Base-by-base conservation (phyloP, 1,140 invertebrate genomes). In the Musca domestica region DNA sequence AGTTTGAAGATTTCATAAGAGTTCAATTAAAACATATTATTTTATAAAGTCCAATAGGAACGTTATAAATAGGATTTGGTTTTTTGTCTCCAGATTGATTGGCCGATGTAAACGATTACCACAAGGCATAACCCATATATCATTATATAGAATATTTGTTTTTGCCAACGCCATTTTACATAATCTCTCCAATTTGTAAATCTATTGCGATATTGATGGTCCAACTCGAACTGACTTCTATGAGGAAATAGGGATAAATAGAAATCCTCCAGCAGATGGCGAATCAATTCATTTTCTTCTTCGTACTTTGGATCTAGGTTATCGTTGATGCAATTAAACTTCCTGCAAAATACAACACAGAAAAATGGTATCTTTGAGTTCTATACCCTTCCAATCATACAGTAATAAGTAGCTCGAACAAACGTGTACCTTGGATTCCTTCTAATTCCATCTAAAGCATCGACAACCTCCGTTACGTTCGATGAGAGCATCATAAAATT, bases 261-360 rank as follows among this genome's bases (percentile, higher is more conserved):
- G 76, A 93, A 92, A 76, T 94, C 91, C 67, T 88, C 86, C 1
- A 93, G 80, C 5, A 93, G 81, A 30, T 90, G 88, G 64, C 88
- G 87, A 5, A 93, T 86, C 64, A 92, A 81, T 72, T 88, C 88
- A 74, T 90, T 90, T 52, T 91, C 89, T 3, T 86, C 84, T 27
- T 76, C 78, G n/a, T 85, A 83, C 4, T 76, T 75, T 27, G 89
- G 86, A 71, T 92, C 89, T 78, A 94, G 85, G 74, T 95, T 91
- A 69, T 94, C 92, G 81, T 95, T 95, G 17, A 95, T 83, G 77
- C 92, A 95, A 54, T 94, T 88, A 74, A 94, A 94, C 82, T 94
- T 94, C 72, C 91, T 92, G 74, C 70, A 87, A 86, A 76, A n/a
- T n/a, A n/a, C n/a, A n/a, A n/a, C n/a, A n/a, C n/a, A n/a, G n/a